Conservation (phyloP, 2,888 invertebrate genomes). For the Thecophora atra region DNA sequence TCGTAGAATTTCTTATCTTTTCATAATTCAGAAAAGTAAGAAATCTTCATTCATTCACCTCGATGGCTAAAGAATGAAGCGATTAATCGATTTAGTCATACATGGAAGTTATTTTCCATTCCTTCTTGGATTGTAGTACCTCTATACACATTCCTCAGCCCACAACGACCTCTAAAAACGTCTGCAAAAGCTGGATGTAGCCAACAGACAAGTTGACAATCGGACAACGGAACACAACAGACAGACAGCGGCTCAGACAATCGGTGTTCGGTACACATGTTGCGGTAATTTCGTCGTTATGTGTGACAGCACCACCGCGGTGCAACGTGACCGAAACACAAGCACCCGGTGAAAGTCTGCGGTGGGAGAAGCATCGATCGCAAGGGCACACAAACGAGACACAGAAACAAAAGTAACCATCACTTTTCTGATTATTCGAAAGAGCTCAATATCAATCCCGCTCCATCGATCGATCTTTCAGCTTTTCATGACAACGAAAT, state of each 20-base stretch:
- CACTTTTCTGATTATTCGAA: constrained; percentile 2
- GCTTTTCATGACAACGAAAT: constrained; percentile 3
- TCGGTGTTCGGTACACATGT: constrained; percentile 1
- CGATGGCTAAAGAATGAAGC: too few relatives aligned
- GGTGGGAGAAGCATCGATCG: neutral
- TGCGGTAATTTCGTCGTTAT: constrained; percentile 15
- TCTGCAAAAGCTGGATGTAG: too few relatives aligned
- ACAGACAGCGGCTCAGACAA: constrained; percentile 1
- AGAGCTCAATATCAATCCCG: neutral
- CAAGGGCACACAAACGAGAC: constrained; percentile 1
- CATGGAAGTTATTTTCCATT: too few relatives aligned
- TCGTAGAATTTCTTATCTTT: too few relatives aligned
- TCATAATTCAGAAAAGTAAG: too few relatives aligned
- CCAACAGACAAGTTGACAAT: too few relatives aligned
- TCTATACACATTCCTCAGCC: too few relatives aligned
- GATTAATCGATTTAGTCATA: too few relatives aligned
- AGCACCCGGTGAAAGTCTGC: constrained; percentile 29
- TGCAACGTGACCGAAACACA: constrained; percentile 29
- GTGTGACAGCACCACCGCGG: constrained; percentile 31
- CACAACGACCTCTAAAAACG: too few relatives aligned
- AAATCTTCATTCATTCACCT: too few relatives aligned
- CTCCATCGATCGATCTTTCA: neutral
- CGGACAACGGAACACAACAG: neutral
- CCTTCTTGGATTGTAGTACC: too few relatives aligned
- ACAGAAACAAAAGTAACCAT: constrained; percentile 6